Base-by-base conservation (phyloP, 2,797 vertebrate genomes). In the Oreortyx pictus region DNA sequence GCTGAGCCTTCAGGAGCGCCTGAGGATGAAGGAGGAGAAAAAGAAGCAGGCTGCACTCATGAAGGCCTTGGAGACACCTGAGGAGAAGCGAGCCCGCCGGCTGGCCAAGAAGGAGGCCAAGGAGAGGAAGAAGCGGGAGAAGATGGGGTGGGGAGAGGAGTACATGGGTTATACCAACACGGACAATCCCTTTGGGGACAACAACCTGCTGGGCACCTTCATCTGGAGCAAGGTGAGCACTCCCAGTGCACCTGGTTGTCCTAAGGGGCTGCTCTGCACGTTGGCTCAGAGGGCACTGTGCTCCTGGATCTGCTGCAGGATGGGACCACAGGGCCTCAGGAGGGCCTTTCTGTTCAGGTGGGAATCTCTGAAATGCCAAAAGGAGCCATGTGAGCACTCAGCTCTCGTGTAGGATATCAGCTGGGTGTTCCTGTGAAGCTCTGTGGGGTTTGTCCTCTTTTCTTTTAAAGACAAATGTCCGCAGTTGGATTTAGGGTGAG, bases 81-180 rank as follows among this genome's bases (percentile, higher is more conserved):
- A 99, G 91, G 99, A 99, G 96, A 99, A 99, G 87, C 97, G 99
- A 37, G 98, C 99, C 2, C 98, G 99, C n/a, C 97, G 99, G 20
- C 93, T 99, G 92, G 98, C 99, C 43, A 99, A 99, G 96, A 99
- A 99, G 74, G 99, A 99, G 74, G 98, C 99, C 57, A 99, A 99
- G 84, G 99, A 99, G 96, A 98, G 99, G 90, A 99, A 99, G 94
- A 98, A 99, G 94, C 97, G 99, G 18, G 99, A 99, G 96, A 99
- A 99, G 97, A 99, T 99, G 99, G 99, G 99, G 33, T 99, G 99
- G 99, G 99, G 99, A 7, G 99, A 99, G 93, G 99, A 99, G 92
- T 99, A 99, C 93, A 99, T 99, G 99, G 99, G 99, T 10, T 99
- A 99, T 96, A 99, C 99, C 76, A 99, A 99, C 54, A 99, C 99